A percentile compares a stretch with the other conserved stretches of the same genome.
These are phyloP conservation scores for Microtus richardsoni DNA, from an alignment of 2,113 vertebrate species.

Conservation along the genomic window DNA sequence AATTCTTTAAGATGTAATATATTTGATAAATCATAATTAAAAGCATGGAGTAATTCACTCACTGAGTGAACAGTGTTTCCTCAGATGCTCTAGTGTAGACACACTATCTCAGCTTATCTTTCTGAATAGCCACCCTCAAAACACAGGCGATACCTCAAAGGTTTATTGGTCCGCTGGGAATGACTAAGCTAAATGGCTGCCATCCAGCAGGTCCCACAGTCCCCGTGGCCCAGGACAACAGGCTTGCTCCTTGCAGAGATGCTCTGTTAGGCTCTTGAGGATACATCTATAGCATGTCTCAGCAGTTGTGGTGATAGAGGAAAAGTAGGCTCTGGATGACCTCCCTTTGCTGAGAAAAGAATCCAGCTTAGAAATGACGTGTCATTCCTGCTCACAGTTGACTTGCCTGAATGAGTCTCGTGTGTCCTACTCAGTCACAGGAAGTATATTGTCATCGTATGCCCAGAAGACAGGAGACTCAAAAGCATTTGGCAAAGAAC, in stretches of 20 bases:
- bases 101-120: neutral
- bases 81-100: neutral
- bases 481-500: constrained; percentile 32
- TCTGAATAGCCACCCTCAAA: neutral
- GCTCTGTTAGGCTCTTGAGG: neutral
- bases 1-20: neutral
- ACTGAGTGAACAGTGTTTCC: neutral
- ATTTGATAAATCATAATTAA: neutral
- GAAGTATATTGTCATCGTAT: neutral
- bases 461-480: constrained; percentile 3
- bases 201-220: neutral
- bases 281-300: neutral
- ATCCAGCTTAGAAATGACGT: neutral
- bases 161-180: neutral
- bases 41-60: neutral
- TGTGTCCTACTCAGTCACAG: neutral
- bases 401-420: neutral
- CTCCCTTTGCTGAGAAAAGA: neutral
- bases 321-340: neutral
- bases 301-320: neutral
- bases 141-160: neutral
- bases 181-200: neutral
- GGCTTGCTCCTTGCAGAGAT: neutral
- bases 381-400: neutral
- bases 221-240: neutral